phyloP scores from a whole-genome alignment of 2,113 vertebrate species.

The Dromiciops gliroides region DNA sequence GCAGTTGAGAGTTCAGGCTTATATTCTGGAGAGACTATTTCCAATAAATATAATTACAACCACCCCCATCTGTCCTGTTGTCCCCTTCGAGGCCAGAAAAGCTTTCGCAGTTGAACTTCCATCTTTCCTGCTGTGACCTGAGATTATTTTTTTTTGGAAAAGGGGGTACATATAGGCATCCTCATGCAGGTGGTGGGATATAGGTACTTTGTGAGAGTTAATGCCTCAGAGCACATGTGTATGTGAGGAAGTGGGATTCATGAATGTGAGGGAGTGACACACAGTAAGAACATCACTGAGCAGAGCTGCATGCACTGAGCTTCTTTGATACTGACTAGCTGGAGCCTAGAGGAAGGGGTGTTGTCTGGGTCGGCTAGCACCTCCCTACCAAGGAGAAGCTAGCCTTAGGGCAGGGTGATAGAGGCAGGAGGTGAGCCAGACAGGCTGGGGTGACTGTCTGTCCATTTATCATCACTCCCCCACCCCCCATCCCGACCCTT shows the following conservation, averaged over 20 bases:
- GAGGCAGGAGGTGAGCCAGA: neutral
- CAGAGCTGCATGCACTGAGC: neutral
- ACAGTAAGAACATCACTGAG: neutral
- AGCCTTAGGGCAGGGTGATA: neutral
- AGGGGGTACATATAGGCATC: neutral
- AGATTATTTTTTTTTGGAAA: neutral
- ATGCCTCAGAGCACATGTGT: neutral
- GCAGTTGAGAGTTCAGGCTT: neutral
- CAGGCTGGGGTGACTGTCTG: neutral
- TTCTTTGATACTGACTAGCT: neutral
- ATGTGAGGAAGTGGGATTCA: neutral
- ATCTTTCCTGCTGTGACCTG: neutral
- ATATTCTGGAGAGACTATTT: neutral
- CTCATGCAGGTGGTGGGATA: neutral
- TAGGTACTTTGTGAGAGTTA: neutral
- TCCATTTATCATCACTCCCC: neutral
- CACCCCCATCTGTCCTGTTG: neutral
- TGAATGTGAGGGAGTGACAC: neutral
- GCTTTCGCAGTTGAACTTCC: neutral
- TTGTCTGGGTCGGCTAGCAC: neutral
- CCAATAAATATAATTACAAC: neutral
- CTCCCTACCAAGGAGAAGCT: neutral
- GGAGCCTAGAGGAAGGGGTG: neutral
- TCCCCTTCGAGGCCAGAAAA: neutral
- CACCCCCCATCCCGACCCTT: neutral